Base-by-base conservation (phyloP, 1,140 invertebrate species). In the Drosophila chauvacae region DNA sequence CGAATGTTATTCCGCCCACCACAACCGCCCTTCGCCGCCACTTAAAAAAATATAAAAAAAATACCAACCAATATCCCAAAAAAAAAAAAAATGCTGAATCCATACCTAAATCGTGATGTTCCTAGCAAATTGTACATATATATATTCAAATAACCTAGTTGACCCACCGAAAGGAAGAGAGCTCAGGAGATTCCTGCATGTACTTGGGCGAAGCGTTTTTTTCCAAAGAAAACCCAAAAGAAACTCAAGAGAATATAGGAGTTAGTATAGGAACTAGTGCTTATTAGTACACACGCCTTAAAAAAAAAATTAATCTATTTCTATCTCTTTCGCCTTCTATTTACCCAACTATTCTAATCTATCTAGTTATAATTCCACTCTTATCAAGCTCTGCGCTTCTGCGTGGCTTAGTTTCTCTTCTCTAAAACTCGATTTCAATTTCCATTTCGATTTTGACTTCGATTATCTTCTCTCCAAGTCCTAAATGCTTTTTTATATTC, bases 1-100 rank as follows among this genome's bases (percentile, higher is more conserved):
- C 77, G 48, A 79, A 71, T 77, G 69, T 76, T 74, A 41, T 41
- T 62, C 71, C 73, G 69, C 66, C 69, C 63, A 56, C 53, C 56
- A 47, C 39, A 33, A 61, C 26, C 56, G 44, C 58, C 74, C 48
- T 33, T 68, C 50, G 72, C 72, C 55, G 42, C 51, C 41, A 77
- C 61, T 59, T 58, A 48, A 42, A 65, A 64, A 23, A 35, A 53
- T 26, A 53, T 13, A 30, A 50, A 58, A 35, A 56, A 45, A 55
- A 23, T 44, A 61, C 37, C 14, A 56, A 39, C 53, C 35, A 39
- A 56, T 37, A 23, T 37, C 30, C 44, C 60, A 37, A 66, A 53
- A 39, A 66, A 47, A 14, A 13, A 64, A 41, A 35, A 58, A 37
- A 48, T 63, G 26, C 37, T 66, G 44, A 66, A 66, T 30, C 45